These are phyloP conservation scores for Caenorhabditis drosophilae DNA, from an alignment of 2,888 invertebrate species.

Conservation along the genomic window DNA sequence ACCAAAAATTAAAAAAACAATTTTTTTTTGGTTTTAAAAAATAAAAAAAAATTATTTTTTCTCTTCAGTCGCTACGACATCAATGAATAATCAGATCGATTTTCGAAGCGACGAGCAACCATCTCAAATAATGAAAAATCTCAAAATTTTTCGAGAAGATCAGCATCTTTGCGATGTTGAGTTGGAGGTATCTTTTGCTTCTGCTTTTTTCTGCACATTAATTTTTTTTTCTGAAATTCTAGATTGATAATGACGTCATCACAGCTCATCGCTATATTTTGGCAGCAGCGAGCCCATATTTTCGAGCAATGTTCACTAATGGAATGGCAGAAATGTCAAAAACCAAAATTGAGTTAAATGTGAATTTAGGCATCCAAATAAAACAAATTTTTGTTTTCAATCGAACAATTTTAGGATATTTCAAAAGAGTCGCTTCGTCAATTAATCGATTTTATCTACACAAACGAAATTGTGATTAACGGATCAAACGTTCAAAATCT, in stretches of 20 bases:
- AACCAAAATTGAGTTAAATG: slow-evolving; percentile 32
- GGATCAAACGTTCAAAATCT: slow-evolving; percentile 71
- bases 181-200: slow-evolving; percentile 46
- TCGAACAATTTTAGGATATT: slow-evolving; percentile 25
- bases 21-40: background rate
- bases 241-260: slow-evolving; percentile 49
- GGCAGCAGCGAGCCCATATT: slow-evolving; percentile 71
- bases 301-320: slow-evolving; percentile 72
- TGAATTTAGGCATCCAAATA: too few species aligned
- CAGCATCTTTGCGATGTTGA: slow-evolving; percentile 57
- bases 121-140: slow-evolving; percentile 20
- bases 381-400: too few species aligned
- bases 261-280: slow-evolving; percentile 71
- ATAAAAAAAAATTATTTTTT: background rate
- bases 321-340: slow-evolving; percentile 67
- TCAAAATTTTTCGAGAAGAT: slow-evolving; percentile 38
- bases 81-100: slow-evolving; percentile 17
- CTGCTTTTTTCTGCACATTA: too few species aligned
- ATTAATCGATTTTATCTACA: slow-evolving; percentile 72
- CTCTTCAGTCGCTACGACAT: slow-evolving; percentile 22
- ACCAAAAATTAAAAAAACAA: too few species aligned
- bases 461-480: slow-evolving; percentile 70
- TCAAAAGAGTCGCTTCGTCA: slow-evolving; percentile 40
- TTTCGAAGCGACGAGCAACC: slow-evolving; percentile 24
- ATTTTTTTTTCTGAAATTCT: too few species aligned